Evolutionary conservation across 2,113 vertebrate species (phyloP), one percentile per base, ranked within the genome.

Genomic region (Lonchura striata): DNA sequence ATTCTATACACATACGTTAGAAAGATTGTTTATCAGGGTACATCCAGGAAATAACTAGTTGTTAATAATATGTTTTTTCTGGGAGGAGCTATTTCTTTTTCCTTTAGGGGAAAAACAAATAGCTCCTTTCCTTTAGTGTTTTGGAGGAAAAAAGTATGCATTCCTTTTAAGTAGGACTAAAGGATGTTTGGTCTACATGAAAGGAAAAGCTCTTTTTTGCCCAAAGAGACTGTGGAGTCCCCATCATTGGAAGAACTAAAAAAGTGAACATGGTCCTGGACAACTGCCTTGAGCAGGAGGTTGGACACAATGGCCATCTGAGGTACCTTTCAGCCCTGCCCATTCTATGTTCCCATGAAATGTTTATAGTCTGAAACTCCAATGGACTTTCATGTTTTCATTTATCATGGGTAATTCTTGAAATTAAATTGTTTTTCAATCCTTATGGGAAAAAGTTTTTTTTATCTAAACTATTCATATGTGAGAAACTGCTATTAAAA

Each of bases 131-230:
- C 14, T 42, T 41, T 11, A 46, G 1, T 28, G 18, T 65, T 69
- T 24, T 15, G 23, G 18, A 42, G 31, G 37, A 61, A 59, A 87
- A 52, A 50, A 5, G 0, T 17, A 28, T 41, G 5, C 28, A 31
- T 59, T 85, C 16, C 53, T 69, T 42, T 74, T 65, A 52, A 90
- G 49, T 4, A 84, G 8, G 20, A 81, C 23, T 2, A 6, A 10
- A 64, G 11, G 5, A 54, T 5, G 3, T 28, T 74, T 0, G 4
- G 10, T 52, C 50, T 35, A 9, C 0, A 3, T 69, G 15, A 20
- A 81, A 60, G 20, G 15, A 53, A 76, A 60, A 63, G 5, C 2
- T 31, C 37, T 41, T 69, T 44, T 37, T 33, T 89, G 1, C 12
- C 37, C 10, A 41, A 37, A 80, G 13, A 49, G 1, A 7, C 6